Base-by-base conservation (phyloP, 1,140 invertebrate species). In the Hyphantria cunea region DNA sequence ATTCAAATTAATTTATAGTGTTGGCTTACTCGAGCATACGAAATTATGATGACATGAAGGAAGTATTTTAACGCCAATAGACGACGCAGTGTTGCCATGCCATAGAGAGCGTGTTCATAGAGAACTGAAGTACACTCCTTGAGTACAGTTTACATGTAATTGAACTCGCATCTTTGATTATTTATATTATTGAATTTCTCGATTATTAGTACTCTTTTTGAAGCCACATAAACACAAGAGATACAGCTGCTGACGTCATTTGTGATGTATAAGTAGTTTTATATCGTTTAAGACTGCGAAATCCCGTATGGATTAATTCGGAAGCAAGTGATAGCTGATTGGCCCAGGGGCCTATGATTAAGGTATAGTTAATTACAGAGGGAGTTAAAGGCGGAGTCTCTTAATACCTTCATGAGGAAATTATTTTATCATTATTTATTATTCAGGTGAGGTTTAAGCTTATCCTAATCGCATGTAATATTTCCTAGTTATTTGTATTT, bases 281-380 rank as follows among this genome's bases (percentile, higher is more conserved):
- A 31, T 31, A 10, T 33, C 12, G 15, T 34, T 13, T 47, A 56
- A 56, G 53, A 15, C 34, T 0, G 25, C 31, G 12, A 34, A 45
- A 56, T 47, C 42, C 53, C 31, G 11, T 15, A 31, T 47, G 53
- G 53, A 56, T 56, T 56, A 56, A 56, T 56, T 47, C 17, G 31
- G 45, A 34, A 32, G 47, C 53, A 13, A 45, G 42, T 47, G 53
- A n/a, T n/a, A 17, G 37, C 13, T 42, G 51, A 54, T 54, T 54
- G 51, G 51, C 5, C 51, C 51, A 41, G 39, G 13, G 42, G 13
- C 47, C 41, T 34, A 47, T 56, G 44, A 42, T 25, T 25, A 1
- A 25, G 53, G 13, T 56, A 15, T 34, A 47, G 42, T 56, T 56
- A 56, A 47, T 56, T 14, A 32, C 10, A n/a, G 25, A 8, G 53